phyloP scores from a whole-genome alignment of 1,140 invertebrate species.

The Pseudomyrmex sp. region DNA sequence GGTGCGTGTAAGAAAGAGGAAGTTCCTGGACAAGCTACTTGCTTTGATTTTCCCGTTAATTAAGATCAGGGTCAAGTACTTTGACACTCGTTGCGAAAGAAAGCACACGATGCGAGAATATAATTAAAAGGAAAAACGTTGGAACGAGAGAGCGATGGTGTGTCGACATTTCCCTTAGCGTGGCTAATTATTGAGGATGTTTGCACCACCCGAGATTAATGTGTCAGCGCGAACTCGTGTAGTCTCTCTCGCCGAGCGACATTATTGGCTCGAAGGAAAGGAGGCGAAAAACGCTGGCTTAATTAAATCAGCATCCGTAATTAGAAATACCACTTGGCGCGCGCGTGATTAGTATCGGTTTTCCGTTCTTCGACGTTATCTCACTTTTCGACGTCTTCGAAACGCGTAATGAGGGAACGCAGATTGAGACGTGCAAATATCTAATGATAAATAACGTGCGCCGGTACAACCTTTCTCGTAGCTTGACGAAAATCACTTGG shows the following conservation, averaged over 20 bases:
- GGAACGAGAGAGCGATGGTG: constrained; percentile 18
- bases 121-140: constrained; percentile 43
- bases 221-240: constrained; percentile 22
- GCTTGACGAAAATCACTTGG: constrained; percentile 34
- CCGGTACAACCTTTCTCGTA: constrained; percentile 21
- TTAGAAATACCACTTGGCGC: constrained; percentile 38
- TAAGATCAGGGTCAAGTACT: constrained; percentile 61
- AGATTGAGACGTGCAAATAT: constrained; percentile 39
- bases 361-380: constrained; percentile 19
- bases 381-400: constrained; percentile 1
- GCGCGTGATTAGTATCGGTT: constrained; percentile 16
- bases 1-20: background rate
- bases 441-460: constrained; percentile 38
- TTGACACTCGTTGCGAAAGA: constrained; percentile 45
- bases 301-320: constrained; percentile 37
- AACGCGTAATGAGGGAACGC: constrained; percentile 29
- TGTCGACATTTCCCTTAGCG: constrained; percentile 63
- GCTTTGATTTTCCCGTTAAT: constrained; percentile 38
- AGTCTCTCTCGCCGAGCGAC: background rate
- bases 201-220: constrained; percentile 59
- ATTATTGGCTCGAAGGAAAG: constrained; percentile 35
- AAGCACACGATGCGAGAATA: background rate
- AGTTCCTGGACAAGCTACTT: background rate
- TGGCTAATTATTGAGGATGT: constrained; percentile 70
- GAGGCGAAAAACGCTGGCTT: constrained; percentile 4